Base-by-base conservation (phyloP, 2,113 vertebrate genomes). In the Proteles cristata region DNA sequence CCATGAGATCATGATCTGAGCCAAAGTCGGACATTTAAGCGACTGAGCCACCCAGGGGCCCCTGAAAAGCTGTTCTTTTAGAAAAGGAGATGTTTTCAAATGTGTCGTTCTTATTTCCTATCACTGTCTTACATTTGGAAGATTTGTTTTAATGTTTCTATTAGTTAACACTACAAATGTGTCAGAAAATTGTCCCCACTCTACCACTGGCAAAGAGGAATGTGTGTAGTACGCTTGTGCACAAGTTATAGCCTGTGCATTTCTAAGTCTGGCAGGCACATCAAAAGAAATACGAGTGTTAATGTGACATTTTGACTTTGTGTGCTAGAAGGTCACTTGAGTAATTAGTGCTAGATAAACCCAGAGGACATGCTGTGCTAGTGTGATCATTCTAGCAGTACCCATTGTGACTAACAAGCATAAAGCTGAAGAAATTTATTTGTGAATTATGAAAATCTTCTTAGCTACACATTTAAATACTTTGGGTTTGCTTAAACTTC, bases 311-410 rank as follows among this genome's bases (percentile, higher is more conserved):
- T 96, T 95, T 96, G 50, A 85, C 97, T 85, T 81, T 94, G 84
- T 35, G 31, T 92, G 66, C n/a, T 65, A 28, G 89, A 97, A 97
- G 95, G 92, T 95, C 84, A 96, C 87, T 90, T 84, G 81, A 88
- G 80, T 96, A 97, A 97, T 98, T 97, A 97, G 65, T 93, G 50
- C 31, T 68, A 96, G 65, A 90, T 92, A 90, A 96, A 92, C 74
- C 80, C 95, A 45, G 28, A 84, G 76, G 94, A 84, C 88, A 92
- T 14, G 26, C 69, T 96, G 90, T 88, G 48, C 74, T 53, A 19
- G 3, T 90, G 45, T 94, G 94, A 97, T 96, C 92, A 81, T 76
- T 88, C 50, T 50, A 68, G 33, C 15, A 48, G 35, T 92, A 17
- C 12, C 33, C 33, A 55, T 74, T 68, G 93, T 71, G 74, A 82